A percentile compares a stretch with the other conserved stretches of the same genome.
phyloP scores from a whole-genome alignment of 2,888 invertebrate species.

The Coelinius sp. region DNA sequence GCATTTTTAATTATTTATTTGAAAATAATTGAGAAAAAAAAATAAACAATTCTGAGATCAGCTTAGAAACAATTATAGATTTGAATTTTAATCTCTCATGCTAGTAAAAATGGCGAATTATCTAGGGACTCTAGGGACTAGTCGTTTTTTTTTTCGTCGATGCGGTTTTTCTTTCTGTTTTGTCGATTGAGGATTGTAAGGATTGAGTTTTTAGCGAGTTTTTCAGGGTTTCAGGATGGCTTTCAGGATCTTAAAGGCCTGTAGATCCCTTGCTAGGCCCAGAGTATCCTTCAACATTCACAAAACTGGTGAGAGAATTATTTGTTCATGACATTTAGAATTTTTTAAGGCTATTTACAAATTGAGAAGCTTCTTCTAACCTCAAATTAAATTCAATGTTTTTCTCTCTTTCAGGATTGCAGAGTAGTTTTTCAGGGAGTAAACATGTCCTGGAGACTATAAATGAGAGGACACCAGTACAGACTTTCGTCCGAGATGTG shows the following conservation, averaged over 20 bases:
- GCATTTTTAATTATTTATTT: too few species aligned
- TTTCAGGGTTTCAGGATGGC: slow-evolving; percentile 53
- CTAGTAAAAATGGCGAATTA: too few species aligned
- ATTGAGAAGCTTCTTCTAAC: slow-evolving; percentile 2
- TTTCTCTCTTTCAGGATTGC: neutral
- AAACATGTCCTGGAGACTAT: neutral
- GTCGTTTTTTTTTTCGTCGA: too few species aligned
- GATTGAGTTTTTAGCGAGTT: too few species aligned
- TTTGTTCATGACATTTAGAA: neutral
- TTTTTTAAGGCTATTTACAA: neutral
- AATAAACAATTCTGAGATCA: too few species aligned
- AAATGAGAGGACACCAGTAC: neutral
- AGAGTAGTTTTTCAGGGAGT: neutral
- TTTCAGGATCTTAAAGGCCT: slow-evolving; percentile 50
- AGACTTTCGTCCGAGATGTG: neutral
- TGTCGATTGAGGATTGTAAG: too few species aligned
- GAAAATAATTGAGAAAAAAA: too few species aligned
- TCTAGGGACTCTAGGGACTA: too few species aligned
- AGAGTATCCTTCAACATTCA: slow-evolving; percentile 38
- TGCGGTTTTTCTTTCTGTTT: too few species aligned
- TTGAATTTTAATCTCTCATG: too few species aligned
- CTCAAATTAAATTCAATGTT: neutral
- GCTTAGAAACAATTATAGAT: too few species aligned
- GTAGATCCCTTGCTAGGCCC: slow-evolving; percentile 45
- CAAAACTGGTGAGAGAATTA: slow-evolving; percentile 26